Evolutionary conservation across 2,113 vertebrate genomes (phyloP).

Genomic region (Otolemur garnettii): DNA sequence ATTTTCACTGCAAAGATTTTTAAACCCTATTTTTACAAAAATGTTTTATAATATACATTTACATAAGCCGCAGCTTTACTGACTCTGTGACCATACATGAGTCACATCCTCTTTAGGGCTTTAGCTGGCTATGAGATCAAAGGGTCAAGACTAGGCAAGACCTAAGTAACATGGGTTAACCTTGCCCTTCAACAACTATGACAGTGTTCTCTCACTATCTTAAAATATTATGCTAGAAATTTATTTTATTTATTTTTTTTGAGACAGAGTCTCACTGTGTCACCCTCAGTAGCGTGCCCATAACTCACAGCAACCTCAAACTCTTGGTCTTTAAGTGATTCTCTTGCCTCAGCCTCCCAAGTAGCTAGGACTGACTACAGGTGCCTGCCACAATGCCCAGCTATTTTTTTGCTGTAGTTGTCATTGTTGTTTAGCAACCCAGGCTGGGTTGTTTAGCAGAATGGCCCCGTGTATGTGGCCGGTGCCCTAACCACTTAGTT

Average conservation of each 20-base stretch:
- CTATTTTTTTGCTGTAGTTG: no score
- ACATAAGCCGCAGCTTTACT: conserved; percentile 41
- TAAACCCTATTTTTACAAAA: conserved; percentile 29
- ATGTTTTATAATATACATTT: not conserved
- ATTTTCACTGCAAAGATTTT: conserved; percentile 52
- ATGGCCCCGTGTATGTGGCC: no score
- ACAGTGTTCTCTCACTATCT: conserved; percentile 33
- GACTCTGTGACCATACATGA: conserved; percentile 67
- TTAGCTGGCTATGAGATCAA: conserved; percentile 54
- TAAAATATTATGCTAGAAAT: conserved; percentile 27
- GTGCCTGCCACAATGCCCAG: no score
- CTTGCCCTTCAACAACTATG: not conserved
- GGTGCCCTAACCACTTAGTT: no score
- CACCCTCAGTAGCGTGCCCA: no score
- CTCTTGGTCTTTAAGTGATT: no score
- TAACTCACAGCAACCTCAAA: no score
- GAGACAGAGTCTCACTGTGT: no score
- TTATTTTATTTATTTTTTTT: not conserved
- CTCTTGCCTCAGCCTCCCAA: no score
- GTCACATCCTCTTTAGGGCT: conserved; percentile 64
- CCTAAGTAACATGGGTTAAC: not conserved
- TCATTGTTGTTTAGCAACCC: no score
- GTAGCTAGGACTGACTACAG: no score
- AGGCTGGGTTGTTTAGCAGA: no score
- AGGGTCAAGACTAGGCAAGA: not conserved